Percentiles rank a stretch among this genome's conserved stretches.
Evolutionary conservation across 2,797 vertebrate species (phyloP).

Genomic region (Sebastes oblongus): DNA sequence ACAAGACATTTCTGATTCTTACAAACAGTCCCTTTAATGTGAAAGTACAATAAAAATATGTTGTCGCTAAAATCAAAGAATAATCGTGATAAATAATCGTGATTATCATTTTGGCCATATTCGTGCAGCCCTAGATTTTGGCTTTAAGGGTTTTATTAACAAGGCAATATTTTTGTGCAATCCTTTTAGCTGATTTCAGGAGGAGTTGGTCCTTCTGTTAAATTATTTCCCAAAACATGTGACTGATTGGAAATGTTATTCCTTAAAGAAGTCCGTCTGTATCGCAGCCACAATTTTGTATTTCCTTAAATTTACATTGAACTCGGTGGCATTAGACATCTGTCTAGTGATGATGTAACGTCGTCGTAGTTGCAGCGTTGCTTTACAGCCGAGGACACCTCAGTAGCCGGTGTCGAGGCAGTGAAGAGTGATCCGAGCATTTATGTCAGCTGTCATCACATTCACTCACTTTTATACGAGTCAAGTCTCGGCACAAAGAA

Average conservation of each 20-base stretch:
- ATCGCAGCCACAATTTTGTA: not conserved
- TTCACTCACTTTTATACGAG: not conserved
- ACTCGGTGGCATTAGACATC: too few species aligned
- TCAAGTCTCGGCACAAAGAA: slow-evolving; percentile 18
- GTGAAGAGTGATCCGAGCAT: not conserved
- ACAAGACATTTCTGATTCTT: too few species aligned
- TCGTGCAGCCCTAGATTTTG: too few species aligned
- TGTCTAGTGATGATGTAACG: not conserved
- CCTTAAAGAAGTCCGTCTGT: not conserved
- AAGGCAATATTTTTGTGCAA: not conserved
- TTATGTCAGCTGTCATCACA: not conserved
- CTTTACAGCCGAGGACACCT: not conserved
- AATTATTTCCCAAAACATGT: not conserved
- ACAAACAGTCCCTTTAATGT: too few species aligned
- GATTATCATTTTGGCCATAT: too few species aligned
- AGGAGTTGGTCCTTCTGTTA: not conserved
- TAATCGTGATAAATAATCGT: too few species aligned
- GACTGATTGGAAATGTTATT: not conserved
- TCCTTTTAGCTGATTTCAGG: not conserved
- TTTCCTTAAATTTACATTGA: not conserved
- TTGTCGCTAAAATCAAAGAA: too few species aligned
- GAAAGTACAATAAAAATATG: too few species aligned
- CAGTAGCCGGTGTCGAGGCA: not conserved
- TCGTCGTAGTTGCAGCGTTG: not conserved
- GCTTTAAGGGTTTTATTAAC: too few species aligned